Conservation (phyloP, 2,797 vertebrate species). For the Brachymystax lenok region DNA sequence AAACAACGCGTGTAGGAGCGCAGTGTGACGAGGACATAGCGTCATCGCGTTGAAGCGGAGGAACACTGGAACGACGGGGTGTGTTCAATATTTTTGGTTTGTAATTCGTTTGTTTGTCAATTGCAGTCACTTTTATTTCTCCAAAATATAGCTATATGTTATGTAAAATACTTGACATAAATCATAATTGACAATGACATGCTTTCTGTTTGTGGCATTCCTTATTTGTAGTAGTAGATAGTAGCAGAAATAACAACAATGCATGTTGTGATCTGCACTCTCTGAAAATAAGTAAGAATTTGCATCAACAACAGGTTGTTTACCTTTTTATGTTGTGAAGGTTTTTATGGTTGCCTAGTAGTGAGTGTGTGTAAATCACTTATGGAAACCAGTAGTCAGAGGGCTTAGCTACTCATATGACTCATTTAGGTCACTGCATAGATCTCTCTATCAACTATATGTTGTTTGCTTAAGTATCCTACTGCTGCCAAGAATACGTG, state of each 20-base stretch:
- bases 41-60: conserved; percentile 53
- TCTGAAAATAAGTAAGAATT: background rate
- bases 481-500: background rate
- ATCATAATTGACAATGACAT: background rate
- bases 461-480: background rate
- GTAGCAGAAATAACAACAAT: background rate
- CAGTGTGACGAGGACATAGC: conserved; percentile 17
- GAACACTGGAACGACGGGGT: background rate
- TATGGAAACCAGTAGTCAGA: background rate
- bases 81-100: background rate
- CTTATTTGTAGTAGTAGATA: background rate
- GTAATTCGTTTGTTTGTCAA: background rate
- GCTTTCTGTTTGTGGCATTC: background rate
- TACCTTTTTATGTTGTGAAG: background rate
- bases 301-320: conserved; percentile 11
- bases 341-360: background rate
- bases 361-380: background rate
- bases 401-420: background rate
- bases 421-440: background rate
- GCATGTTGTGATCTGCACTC: background rate
- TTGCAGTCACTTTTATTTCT: background rate
- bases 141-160: background rate
- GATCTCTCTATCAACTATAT: background rate
- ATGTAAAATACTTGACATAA: background rate
- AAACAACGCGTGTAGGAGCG: conserved; percentile 60